phyloP scores from a whole-genome alignment of 2,113 vertebrate species.

The Ictalurus punctatus region DNA sequence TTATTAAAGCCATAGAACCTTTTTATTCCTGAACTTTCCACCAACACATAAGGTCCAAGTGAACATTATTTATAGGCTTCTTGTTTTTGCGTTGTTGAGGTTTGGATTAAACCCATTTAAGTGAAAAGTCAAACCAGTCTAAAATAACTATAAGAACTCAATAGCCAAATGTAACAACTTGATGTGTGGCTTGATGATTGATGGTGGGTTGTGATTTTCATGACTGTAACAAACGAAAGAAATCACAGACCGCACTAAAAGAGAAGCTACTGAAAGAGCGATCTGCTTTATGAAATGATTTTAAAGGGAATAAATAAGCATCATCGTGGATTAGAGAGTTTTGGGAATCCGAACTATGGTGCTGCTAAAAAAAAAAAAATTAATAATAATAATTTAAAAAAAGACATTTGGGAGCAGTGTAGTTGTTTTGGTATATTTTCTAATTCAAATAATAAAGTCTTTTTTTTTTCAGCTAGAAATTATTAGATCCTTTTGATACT shows the following conservation, averaged over 20 bases:
- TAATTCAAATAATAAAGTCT: not conserved
- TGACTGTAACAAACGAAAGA: not conserved
- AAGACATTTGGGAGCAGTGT: not conserved
- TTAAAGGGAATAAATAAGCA: not conserved
- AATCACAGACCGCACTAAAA: not conserved
- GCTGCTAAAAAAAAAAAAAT: not conserved
- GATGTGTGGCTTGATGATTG: not conserved
- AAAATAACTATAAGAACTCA: not conserved
- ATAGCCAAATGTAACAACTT: not conserved
- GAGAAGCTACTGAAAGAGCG: not conserved
- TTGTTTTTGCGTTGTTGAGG: not conserved
- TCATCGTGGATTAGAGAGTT: not conserved
- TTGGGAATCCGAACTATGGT: not conserved
- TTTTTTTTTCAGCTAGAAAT: conserved; percentile 13
- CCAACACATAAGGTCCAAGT: not conserved
- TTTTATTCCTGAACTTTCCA: not conserved
- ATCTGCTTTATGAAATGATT: not conserved
- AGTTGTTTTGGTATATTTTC: not conserved
- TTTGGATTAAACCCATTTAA: not conserved
- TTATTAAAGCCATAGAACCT: not conserved
- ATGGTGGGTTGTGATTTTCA: not conserved
- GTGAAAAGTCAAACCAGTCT: not conserved
- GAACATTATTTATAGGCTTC: not conserved
- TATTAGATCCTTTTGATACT: not conserved
- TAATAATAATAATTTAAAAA: not conserved